These are phyloP conservation scores for Poeciliopsis prolifica DNA, from an alignment of 2,113 vertebrate species.

Conservation along the genomic window DNA sequence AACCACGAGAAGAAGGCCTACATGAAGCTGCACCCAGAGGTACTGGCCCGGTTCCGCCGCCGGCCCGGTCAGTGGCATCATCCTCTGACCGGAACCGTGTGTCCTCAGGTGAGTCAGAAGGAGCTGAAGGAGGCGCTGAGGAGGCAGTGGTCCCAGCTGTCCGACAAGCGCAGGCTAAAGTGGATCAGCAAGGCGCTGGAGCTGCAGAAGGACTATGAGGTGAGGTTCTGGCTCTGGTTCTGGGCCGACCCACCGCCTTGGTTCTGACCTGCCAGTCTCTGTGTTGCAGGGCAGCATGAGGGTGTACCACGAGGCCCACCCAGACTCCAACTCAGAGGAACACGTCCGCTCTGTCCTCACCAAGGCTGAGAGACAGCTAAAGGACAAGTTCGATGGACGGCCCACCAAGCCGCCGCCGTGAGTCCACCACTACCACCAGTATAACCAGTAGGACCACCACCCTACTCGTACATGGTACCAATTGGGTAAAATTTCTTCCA, in stretches of 20 bases:
- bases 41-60: slow-evolving; percentile 9
- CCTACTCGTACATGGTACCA: no score
- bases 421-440: slow-evolving; percentile 31
- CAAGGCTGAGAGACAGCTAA: slow-evolving; percentile 83
- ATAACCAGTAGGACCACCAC: no score
- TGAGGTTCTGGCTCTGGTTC: slow-evolving; percentile 22
- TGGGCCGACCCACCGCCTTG: no score
- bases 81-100: not conserved
- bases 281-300: slow-evolving; percentile 74
- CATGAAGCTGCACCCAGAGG: slow-evolving; percentile 83
- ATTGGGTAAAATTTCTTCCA: no score
- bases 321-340: slow-evolving; percentile 76
- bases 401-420: slow-evolving; percentile 84
- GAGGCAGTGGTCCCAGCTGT: slow-evolving; percentile 83
- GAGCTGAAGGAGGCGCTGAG: slow-evolving; percentile 83
- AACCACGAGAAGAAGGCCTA: slow-evolving; percentile 85
- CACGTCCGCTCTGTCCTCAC: slow-evolving; percentile 82
- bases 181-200: slow-evolving; percentile 87
- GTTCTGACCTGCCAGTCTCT: not conserved
- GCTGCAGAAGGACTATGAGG: slow-evolving; percentile 83
- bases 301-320: slow-evolving; percentile 78
- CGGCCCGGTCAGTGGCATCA: no score
- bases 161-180: slow-evolving; percentile 82
- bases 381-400: slow-evolving; percentile 85
- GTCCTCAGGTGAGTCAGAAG: slow-evolving; percentile 80